Evolutionary conservation across 2,797 vertebrate genomes (phyloP), one percentile per base, ranked within the genome.

Genomic region (Microcaecilia unicolor): DNA sequence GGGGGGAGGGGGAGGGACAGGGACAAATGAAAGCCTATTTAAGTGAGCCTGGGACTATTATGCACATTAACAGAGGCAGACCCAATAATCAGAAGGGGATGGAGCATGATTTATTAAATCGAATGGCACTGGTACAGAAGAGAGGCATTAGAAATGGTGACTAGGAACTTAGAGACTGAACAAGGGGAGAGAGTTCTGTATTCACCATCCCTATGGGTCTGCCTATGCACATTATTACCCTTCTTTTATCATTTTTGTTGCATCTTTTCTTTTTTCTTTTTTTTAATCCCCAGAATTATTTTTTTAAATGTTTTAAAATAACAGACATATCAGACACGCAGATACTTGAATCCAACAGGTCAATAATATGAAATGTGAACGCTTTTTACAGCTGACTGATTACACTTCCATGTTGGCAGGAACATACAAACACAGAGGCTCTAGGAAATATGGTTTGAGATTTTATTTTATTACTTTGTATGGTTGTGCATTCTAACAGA

Each of bases 281-380:
- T 33, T 65, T 60, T 65, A 55, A 61, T 70, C 60, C 68, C 67
- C 34, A 81, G 81, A 64, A 73, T 46, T 34, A 24, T 17, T 29
- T n/a, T 16, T 26, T 30, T 15, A 6, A 34, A 31, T 11, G 15
- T 12, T n/a, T n/a, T 14, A 13, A 65, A 72, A 86, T 85, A 72
- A 61, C 36, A 55, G 58, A 74, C 78, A 84, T 85, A 90, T 86
- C 89, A 89, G 81, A 76, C 85, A 87, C 79, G 69, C 79, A 85
- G 88, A 96, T 97, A 97, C 92, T 97, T 97, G 93, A 98, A 97
- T 90, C 83, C 78, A 85, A 77, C 87, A 81, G 84, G 84, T 88
- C 88, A 89, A 90, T 87, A 89, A 79, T 67, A 59, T n/a, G 72
- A 88, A 92, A 95, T 93, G 92, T 92, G 93, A 94, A 94, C 83